These are phyloP conservation scores for Merluccius polli DNA, from an alignment of 2,797 vertebrate species.

Conservation along the genomic window DNA sequence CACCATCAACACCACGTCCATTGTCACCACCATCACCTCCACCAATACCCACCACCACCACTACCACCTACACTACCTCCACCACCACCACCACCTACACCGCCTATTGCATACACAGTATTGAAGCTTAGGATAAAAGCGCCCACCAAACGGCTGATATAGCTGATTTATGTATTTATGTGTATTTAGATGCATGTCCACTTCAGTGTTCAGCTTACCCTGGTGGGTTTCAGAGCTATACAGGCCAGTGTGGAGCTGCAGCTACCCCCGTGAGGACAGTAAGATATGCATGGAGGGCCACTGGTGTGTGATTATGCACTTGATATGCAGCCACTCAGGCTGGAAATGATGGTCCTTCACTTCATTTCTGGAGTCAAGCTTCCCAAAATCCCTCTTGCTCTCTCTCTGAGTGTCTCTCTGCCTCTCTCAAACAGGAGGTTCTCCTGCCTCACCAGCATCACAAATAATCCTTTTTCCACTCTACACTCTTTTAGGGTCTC, in stretches of 20 bases:
- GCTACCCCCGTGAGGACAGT: background rate
- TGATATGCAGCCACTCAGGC: slow-evolving; percentile 7
- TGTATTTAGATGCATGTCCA: background rate
- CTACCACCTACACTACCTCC: too few relatives aligned
- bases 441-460: too few relatives aligned
- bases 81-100: background rate
- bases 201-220: background rate
- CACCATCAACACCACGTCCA: too few relatives aligned
- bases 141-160: background rate
- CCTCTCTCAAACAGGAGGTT: too few relatives aligned
- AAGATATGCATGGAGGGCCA: background rate
- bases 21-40: too few relatives aligned
- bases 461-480: too few relatives aligned
- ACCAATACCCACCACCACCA: too few relatives aligned
- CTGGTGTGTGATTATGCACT: slow-evolving; percentile 26
- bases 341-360: slow-evolving; percentile 39
- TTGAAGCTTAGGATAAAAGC: background rate
- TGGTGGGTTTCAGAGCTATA: background rate
- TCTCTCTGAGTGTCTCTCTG: background rate
- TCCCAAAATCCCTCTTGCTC: slow-evolving; percentile 4
- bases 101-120: too few relatives aligned
- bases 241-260: background rate
- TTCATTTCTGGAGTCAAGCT: slow-evolving; percentile 26
- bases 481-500: too few relatives aligned
- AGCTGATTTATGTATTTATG: background rate